phyloP scores from a whole-genome alignment of 1,140 invertebrate species.

The Solenopsis invicta region DNA sequence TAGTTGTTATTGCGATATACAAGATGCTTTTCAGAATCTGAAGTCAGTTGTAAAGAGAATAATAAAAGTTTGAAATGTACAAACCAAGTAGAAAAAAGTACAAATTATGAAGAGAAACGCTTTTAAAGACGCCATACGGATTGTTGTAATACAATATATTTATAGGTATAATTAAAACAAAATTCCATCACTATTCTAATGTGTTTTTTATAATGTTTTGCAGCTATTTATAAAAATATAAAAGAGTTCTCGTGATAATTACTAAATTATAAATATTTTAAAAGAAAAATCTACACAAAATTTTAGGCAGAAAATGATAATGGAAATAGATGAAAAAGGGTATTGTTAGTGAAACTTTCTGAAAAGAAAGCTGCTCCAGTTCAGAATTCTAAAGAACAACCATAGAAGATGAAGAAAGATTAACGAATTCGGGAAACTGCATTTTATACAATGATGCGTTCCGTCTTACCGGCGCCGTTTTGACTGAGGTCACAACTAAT shows the following conservation, averaged over 20 bases:
- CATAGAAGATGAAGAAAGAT: no score
- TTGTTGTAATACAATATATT: neutral
- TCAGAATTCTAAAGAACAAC: no score
- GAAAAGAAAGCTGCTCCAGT: no score
- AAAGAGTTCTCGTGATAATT: constrained; percentile 40
- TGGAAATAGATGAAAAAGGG: constrained; percentile 74
- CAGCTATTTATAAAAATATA: constrained; percentile 29
- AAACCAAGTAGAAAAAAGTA: neutral
- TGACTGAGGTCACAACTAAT: no score
- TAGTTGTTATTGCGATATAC: neutral
- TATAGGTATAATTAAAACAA: neutral
- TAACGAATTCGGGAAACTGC: no score
- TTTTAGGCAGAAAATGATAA: constrained; percentile 55
- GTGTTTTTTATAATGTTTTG: neutral
- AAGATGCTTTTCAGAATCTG: neutral
- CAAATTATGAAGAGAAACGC: neutral
- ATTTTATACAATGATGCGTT: no score
- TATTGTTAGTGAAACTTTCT: constrained; percentile 61
- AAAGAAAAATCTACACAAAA: constrained; percentile 49
- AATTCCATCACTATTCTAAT: neutral
- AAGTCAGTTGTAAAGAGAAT: neutral
- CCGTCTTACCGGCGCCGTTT: no score
- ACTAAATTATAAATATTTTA: constrained; percentile 58
- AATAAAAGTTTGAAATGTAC: neutral
- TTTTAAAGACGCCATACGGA: neutral